phyloP scores from a whole-genome alignment of 92 coral and sea anemone species.

The Epizoanthus fatuus region DNA sequence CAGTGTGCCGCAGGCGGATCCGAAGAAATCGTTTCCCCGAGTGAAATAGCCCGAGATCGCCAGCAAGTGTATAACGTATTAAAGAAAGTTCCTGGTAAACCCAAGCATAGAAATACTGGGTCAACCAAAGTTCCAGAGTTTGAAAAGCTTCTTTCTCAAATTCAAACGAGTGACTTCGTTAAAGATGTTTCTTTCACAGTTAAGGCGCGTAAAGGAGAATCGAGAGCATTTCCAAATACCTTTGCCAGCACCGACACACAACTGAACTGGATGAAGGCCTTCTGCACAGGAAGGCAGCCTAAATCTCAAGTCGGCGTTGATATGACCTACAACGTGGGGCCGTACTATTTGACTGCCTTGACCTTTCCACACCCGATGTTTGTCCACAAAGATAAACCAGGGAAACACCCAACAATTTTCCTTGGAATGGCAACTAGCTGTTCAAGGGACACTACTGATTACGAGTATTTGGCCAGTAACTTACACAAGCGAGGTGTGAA shows the following conservation, averaged over 20 bases:
- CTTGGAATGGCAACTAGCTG: constrained; percentile 60
- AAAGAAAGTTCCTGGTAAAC: constrained; percentile 53
- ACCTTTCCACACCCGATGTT: constrained; percentile 73
- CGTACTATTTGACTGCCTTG: constrained; percentile 53
- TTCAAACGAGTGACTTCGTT: constrained; percentile 32
- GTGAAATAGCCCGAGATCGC: constrained; percentile 69
- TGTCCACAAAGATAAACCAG: constrained; percentile 42
- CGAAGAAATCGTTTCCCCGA: constrained; percentile 56
- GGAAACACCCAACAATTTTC: constrained; percentile 57
- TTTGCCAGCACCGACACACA: constrained; percentile 65
- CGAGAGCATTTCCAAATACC: constrained; percentile 37
- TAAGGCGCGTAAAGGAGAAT: constrained; percentile 7
- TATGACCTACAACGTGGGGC: constrained; percentile 66
- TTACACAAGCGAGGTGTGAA: constrained; percentile 42
- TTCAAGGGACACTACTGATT: constrained; percentile 46
- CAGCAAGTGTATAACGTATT: constrained; percentile 70
- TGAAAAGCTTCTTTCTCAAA: constrained; percentile 62
- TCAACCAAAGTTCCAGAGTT: constrained; percentile 66
- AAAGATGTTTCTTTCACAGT: constrained; percentile 40
- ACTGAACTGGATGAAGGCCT: constrained; percentile 54
- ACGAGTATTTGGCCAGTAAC: constrained; percentile 45
- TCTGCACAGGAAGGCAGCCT: constrained; percentile 49
- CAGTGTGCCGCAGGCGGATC: constrained; percentile 64
- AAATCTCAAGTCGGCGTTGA: constrained; percentile 52
- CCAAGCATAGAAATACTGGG: constrained; percentile 67